These are phyloP conservation scores for Pygoscelis antarcticus DNA, from an alignment of 2,113 vertebrate genomes.

Conservation along the genomic window DNA sequence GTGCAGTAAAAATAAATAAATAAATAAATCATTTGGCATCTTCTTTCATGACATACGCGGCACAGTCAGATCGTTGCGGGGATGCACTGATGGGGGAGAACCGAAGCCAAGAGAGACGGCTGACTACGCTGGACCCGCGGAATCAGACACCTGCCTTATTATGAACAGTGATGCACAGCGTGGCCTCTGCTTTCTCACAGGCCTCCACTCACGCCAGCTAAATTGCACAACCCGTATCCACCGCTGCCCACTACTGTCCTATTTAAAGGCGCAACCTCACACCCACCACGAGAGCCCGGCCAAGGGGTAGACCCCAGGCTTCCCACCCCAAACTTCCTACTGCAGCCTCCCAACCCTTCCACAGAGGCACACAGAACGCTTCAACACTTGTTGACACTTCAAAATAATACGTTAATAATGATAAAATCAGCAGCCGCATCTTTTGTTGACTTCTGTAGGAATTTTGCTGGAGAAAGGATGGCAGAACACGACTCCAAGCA, in stretches of 20 bases:
- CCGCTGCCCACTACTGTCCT: not conserved
- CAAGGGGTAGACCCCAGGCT: not conserved
- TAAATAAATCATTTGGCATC: not conserved
- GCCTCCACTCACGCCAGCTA: not conserved
- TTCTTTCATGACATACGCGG: not conserved
- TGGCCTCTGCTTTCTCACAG: not conserved
- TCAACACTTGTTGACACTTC: constrained; percentile 11
- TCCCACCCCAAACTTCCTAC: not conserved
- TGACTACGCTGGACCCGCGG: not conserved
- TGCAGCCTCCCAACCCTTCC: not conserved
- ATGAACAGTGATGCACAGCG: not conserved
- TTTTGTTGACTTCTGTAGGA: constrained; percentile 27
- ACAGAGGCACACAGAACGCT: not conserved
- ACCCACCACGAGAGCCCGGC: fast-evolving
- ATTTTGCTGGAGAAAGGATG: not conserved
- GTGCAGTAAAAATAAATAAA: not conserved
- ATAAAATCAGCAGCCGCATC: constrained; percentile 43
- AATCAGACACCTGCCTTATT: not conserved
- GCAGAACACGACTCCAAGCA: constrained; percentile 7
- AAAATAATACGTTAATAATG: constrained; percentile 40
- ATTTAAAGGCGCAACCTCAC: not conserved
- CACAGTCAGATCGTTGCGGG: not conserved
- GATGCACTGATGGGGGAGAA: not conserved
- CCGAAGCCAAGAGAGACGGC: not conserved
- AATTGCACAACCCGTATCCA: not conserved